These are phyloP conservation scores for Bradysia coprophila DNA, from an alignment of 1,140 invertebrate species.

Conservation along the genomic window DNA sequence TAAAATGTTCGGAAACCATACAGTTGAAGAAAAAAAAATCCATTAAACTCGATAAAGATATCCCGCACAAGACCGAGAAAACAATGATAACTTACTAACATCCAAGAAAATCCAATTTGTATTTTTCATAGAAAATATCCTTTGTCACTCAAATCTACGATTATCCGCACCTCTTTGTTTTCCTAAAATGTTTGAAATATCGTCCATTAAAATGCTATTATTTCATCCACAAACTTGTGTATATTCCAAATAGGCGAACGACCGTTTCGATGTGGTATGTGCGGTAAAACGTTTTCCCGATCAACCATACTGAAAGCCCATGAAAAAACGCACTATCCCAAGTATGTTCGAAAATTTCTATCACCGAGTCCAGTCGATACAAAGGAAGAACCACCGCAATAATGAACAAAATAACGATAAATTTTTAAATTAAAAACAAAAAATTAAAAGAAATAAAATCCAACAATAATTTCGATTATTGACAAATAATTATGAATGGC, in stretches of 20 bases:
- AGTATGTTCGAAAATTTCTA: conserved; percentile 69
- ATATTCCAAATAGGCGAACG: conserved; percentile 41
- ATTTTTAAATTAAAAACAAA: not conserved
- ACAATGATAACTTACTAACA: no score
- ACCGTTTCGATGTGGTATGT: conserved; percentile 71
- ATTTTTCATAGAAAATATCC: no score
- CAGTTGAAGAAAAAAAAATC: no score
- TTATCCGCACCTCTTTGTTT: no score
- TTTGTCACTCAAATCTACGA: no score
- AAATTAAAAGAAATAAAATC: not conserved
- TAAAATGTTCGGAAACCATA: no score
- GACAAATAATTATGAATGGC: no score
- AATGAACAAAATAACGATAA: conserved; percentile 15
- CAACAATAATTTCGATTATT: not conserved
- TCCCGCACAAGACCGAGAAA: no score
- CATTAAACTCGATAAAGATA: no score
- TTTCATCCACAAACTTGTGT: not conserved
- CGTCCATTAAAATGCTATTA: no score
- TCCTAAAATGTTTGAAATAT: no score
- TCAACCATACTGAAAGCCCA: conserved; percentile 79
- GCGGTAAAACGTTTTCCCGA: conserved; percentile 76
- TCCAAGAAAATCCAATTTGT: no score
- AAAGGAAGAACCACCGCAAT: conserved; percentile 56
- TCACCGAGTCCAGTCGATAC: conserved; percentile 68
- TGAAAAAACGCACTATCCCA: conserved; percentile 81